Conservation (phyloP, 2,797 vertebrate species). For the Enteromius mattozi region DNA sequence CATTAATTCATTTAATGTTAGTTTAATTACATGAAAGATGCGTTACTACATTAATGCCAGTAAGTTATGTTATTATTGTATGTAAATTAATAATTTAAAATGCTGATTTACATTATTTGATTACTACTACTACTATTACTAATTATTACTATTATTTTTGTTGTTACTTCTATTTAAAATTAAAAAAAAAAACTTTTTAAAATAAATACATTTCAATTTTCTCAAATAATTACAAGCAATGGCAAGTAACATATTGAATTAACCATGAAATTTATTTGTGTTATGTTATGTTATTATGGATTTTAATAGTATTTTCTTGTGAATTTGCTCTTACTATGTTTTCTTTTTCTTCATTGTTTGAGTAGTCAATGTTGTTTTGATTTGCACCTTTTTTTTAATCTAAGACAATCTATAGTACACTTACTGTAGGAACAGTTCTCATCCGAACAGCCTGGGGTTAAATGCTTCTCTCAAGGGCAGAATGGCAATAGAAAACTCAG, state of each 20-base stretch:
- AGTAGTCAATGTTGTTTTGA: neutral
- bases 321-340: neutral
- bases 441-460: neutral
- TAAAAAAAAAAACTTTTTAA: too few relatives aligned
- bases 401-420: neutral
- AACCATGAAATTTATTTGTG: neutral
- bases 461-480: neutral
- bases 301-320: neutral
- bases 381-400: neutral
- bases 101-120: neutral
- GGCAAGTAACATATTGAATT: neutral
- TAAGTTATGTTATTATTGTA: neutral
- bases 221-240: neutral
- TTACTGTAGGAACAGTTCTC: neutral
- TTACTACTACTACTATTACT: neutral
- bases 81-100: neutral
- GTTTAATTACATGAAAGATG: neutral
- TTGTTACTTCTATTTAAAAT: neutral
- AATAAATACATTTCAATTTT: too few relatives aligned
- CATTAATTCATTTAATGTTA: neutral
- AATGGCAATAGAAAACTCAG: neutral
- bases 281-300: neutral
- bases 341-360: neutral
- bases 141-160: neutral
- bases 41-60: neutral